Conservation (phyloP, 1,140 invertebrate genomes). For the Lysiphlebus fabarum region DNA sequence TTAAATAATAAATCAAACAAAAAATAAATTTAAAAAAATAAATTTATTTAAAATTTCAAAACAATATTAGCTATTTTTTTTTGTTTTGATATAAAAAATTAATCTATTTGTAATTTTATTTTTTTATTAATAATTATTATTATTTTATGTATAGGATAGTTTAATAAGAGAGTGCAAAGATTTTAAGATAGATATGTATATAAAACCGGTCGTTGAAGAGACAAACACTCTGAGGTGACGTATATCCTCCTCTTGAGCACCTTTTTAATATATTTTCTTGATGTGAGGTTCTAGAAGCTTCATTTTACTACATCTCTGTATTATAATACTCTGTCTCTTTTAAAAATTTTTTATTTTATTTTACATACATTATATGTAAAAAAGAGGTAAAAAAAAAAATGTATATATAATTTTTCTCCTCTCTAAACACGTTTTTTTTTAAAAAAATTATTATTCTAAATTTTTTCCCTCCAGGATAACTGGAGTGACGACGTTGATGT, state of each 20-base stretch:
- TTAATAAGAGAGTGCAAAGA: conserved; percentile 31
- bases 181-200: conserved; percentile 19
- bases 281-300: background rate
- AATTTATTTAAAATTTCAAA: too few relatives aligned
- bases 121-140: too few relatives aligned
- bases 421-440: background rate
- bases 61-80: too few relatives aligned
- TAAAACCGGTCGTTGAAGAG: conserved; percentile 50
- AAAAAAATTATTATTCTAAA: background rate
- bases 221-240: conserved; percentile 53
- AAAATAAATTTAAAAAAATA: too few relatives aligned
- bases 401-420: background rate
- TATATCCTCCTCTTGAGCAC: conserved; percentile 30
- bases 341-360: background rate
- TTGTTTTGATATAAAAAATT: too few relatives aligned
- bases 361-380: background rate
- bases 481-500: conserved; percentile 11
- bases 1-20: too few relatives aligned
- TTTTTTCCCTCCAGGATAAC: background rate
- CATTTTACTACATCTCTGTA: too few relatives aligned
- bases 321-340: background rate
- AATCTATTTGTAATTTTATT: too few relatives aligned
- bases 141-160: conserved; percentile 28
- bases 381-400: background rate
- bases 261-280: conserved; percentile 13